These are phyloP conservation scores for Trachelus stipa DNA, from an alignment of 2,888 invertebrate species.

Conservation along the genomic window DNA sequence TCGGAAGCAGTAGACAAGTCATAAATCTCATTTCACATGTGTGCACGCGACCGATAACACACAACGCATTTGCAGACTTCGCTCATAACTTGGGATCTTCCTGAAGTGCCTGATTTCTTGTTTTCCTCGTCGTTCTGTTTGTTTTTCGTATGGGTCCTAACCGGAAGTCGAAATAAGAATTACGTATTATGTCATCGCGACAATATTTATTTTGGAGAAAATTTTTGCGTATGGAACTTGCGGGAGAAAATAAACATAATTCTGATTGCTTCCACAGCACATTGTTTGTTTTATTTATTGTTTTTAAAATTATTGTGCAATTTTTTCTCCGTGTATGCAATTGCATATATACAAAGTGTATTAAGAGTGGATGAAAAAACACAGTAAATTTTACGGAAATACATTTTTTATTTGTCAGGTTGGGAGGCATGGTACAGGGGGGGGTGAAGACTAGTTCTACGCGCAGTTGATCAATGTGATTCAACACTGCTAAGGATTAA, in stretches of 20 bases:
- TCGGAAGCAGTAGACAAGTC: constrained; percentile 42
- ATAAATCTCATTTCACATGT: constrained; percentile 31
- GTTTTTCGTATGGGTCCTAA: neutral
- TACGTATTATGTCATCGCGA: neutral
- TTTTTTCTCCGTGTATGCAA: neutral
- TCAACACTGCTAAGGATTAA: neutral
- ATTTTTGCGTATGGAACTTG: neutral
- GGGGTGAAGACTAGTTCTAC: constrained; percentile 15
- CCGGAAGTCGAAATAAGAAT: neutral
- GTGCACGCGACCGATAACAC: constrained; percentile 16
- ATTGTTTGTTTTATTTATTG: neutral
- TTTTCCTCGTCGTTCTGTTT: neutral
- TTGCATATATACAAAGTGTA: neutral
- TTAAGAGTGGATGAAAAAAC: neutral
- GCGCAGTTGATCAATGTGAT: neutral
- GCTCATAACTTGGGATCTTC: neutral
- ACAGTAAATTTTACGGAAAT: constrained; percentile 10
- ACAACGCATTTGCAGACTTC: constrained; percentile 5
- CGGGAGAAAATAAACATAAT: neutral
- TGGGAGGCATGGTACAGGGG: constrained; percentile 20
- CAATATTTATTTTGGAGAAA: neutral
- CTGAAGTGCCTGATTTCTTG: neutral
- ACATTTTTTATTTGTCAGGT: constrained; percentile 17
- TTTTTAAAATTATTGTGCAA: neutral
- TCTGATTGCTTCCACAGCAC: neutral